Evolutionary conservation across 1,140 invertebrate species (phyloP), one percentile per base, ranked within the genome.

Genomic region (Drosophila elegans): DNA sequence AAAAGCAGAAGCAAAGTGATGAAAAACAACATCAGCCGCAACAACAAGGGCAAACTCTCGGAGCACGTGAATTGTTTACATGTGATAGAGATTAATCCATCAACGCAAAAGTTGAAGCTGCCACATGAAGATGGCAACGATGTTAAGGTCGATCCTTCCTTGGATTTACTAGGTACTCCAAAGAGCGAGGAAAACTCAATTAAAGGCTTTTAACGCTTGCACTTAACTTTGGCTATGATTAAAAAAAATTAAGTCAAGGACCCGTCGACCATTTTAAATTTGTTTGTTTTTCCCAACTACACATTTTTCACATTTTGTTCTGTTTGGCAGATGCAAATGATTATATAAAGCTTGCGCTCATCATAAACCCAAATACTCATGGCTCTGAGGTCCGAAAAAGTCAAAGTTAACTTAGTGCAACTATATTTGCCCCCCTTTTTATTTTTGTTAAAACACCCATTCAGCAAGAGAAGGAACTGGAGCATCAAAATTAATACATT

Each of bases 11-110:
- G 56, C 55, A 67, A 74, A 51, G 48, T 75, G 44, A 41, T 71
- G 52, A 71, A 71, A 56, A 57, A 29, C 67, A 34, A 71, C 68
- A 39, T 71, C 51, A n/a, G 41, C 16, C 48, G n/a, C 49, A 29
- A 16, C 41, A 75, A 25, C 39, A 63, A 62, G 49, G 59, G 64
- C 63, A 41, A 53, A 52, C 41, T 44, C 36, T 32, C 12, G 53
- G 25, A 39, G 74, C 74, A 71, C 45, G 80, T 68, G 59, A 61
- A 79, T 52, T 74, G 79, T 69, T 69, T 83, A 77, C 67, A 84
- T 74, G 53, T 84, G 66, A 78, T 61, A 62, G 63, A 84, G 84
- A 80, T 88, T 83, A 86, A 89, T 83, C 73, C 66, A 79, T 89
- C 71, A 88, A 68, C 49, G 66, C 34, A 51, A 16, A 55, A 42